These are phyloP conservation scores for Anoplophora glabripennis DNA, from an alignment of 1,140 invertebrate genomes.

Conservation along the genomic window DNA sequence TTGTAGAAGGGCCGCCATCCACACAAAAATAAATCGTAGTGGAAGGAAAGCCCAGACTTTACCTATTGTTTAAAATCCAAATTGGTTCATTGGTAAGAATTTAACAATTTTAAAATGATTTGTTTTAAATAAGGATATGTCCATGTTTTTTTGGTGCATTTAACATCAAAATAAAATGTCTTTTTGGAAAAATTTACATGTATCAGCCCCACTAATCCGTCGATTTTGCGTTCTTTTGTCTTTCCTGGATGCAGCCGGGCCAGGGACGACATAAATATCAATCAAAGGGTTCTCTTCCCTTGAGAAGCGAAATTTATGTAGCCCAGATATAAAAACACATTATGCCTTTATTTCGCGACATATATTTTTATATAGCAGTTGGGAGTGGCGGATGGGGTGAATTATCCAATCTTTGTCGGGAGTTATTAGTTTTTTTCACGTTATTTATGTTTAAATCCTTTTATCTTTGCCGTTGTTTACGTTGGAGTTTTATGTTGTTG, in stretches of 20 bases:
- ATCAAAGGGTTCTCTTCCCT: slow-evolving; percentile 12
- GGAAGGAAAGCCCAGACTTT: no score
- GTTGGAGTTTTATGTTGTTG: not conserved
- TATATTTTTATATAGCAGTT: slow-evolving; percentile 9
- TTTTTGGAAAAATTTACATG: no score
- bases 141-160: no score
- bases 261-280: slow-evolving; percentile 10
- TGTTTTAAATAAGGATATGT: no score
- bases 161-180: no score
- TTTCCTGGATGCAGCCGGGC: not conserved
- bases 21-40: no score
- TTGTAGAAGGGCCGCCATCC: no score
- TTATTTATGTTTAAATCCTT: slow-evolving; percentile 9
- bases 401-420: slow-evolving; percentile 13
- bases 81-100: no score
- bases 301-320: slow-evolving; percentile 11
- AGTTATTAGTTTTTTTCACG: not conserved
- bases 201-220: not conserved
- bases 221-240: not conserved
- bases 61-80: no score
- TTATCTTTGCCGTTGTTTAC: not conserved
- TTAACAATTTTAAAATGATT: no score
- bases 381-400: slow-evolving; percentile 5
- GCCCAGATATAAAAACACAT: slow-evolving; percentile 12
- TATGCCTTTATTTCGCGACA: slow-evolving; percentile 6